Evolutionary conservation across 2,797 vertebrate species (phyloP), one percentile per base, ranked within the genome.

Genomic region (Hydrocynus forskahlii): DNA sequence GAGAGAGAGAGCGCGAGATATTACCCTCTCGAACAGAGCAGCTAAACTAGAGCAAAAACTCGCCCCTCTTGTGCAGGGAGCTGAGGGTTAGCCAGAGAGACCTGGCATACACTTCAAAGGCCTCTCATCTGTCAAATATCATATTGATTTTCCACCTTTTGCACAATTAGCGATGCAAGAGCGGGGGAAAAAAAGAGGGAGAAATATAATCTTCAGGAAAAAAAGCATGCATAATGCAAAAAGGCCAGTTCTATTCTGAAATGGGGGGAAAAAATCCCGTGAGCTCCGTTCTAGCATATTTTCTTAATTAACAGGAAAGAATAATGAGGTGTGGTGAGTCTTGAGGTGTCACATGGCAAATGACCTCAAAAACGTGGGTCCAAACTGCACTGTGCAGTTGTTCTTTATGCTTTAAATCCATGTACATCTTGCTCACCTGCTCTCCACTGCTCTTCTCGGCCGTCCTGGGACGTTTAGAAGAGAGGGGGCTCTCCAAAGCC

Each of bases 391-490:
- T 67, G 14, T 19, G 38, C 8, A 45, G 17, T 67, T 43, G 19
- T 67, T 45, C 64, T 67, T 67, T 43, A 43, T 5, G 1, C 8
- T n/a, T 67, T 50, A 48, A 25, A 45, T 43, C 55, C 54, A 69
- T 48, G 67, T 35, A 59, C 14, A 21, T 55, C 57, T 40, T 5
- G 8, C 94, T 95, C 90, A 99, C 98, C 97, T 99, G 98, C 90
- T 99, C 98, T 0, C 88, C 86, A 86, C 95, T 93, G 86, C 93
- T 93, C 92, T 99, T 98, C 87, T 99, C 98, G 1, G 95, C 89
- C 71, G 96, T 94, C 93, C 95, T 96, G 60, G 96, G 95, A 92
- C 97, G 95, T 89, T 99, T 99, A 1, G 95, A 95, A 89, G 96
- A 93, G 64, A 96, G 92, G 54, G 94, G 93, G 1, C 94, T 96